Conservation (phyloP, 2,888 invertebrate species). For the Amiota minor region DNA sequence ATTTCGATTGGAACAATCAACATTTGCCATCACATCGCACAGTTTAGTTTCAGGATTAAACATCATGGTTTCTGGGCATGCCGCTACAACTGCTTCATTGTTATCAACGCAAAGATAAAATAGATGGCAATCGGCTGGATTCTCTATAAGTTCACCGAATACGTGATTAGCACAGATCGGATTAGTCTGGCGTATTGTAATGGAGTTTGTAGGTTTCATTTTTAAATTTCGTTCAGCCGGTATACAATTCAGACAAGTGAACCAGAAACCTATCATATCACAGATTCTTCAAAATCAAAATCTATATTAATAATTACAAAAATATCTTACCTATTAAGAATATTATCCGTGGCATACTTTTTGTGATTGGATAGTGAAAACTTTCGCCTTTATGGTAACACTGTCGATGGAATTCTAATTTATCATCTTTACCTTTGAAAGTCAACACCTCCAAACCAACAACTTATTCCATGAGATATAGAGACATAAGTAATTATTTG, state of each 20-base stretch:
- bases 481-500: neutral
- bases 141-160: conserved; percentile 64
- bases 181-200: conserved; percentile 54
- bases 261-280: neutral
- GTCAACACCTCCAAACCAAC: neutral
- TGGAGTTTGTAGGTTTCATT: conserved; percentile 56
- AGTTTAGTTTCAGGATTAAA: conserved; percentile 68
- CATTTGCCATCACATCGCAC: conserved; percentile 65
- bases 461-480: conserved; percentile 12
- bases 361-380: neutral
- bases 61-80: conserved; percentile 70
- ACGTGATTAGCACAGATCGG: conserved; percentile 56
- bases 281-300: neutral
- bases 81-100: conserved; percentile 61
- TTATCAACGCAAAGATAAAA: conserved; percentile 67
- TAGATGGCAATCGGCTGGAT: conserved; percentile 63
- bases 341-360: neutral
- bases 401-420: conserved; percentile 58
- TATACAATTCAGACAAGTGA: neutral
- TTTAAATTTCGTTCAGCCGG: neutral
- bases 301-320: neutral
- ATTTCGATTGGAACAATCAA: conserved; percentile 49
- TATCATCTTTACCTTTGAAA: conserved; percentile 15
- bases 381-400: neutral
- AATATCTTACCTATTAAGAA: neutral